Base-by-base conservation (phyloP, 1,140 invertebrate genomes). In the Pogonognathellus flavescens region DNA sequence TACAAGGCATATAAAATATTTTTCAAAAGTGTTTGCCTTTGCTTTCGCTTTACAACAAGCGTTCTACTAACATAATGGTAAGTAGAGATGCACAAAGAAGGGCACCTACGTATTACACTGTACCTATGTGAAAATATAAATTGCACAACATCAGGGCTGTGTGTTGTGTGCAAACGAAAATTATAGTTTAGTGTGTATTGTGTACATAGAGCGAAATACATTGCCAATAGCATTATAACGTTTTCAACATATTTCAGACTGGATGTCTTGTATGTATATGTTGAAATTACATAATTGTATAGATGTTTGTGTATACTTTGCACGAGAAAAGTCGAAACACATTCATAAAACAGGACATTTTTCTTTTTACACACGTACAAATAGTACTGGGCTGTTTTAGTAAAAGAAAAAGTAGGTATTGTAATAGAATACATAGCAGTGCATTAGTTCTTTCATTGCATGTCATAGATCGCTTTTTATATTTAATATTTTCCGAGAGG, bases 291-390 rank as follows among this genome's bases (percentile, higher is more conserved):
- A 41, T 41, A 41, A 41, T 41, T 41, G 31, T 41, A 41, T 41
- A 41, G 31, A 41, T 41, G 25, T 55, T 55, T 25, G 11, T 6
- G 22, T 66, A 66, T 10, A 25, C 10, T 25, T 14, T 6, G 55
- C 14, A 59, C 5, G 55, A 18, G 14, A 66, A 22, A 66, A 14
- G 20, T 20, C 14, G 62, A 66, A 66, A 66, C 20, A 20, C 14
- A 66, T 66, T 66, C 62, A 18, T 66, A 25, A 66, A 66, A 66
- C 62, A 20, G 62, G 62, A 25, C 62, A 25, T 25, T 25, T 66
- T 13, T 66, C 62, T 31, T 66, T 22, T 66, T 76, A 8, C 49
- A 76, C 41, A 31, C 49, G 70, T 76, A 49, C 70, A 16, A n/a
- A 41, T 16, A 18, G 31, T 13, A 18, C 0, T 76, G 41, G 25